Conservation (phyloP, 2,797 vertebrate species). For the Sus cebifrons region DNA sequence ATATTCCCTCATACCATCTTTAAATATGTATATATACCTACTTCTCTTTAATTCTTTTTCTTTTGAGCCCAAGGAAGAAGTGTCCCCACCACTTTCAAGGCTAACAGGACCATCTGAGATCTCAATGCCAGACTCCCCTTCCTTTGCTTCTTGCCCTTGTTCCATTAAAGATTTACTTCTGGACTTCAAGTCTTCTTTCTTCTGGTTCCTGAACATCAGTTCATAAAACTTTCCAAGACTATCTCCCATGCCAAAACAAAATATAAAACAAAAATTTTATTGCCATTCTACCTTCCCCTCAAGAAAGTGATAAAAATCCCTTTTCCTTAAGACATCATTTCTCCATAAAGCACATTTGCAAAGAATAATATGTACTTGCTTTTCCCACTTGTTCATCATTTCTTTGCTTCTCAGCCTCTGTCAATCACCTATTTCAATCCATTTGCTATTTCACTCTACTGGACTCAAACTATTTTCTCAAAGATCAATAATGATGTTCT, state of each 20-base stretch:
- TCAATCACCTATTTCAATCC: not conserved
- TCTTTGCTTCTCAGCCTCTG: slow-evolving; percentile 58
- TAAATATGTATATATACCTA: not conserved
- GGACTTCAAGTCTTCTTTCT: not conserved
- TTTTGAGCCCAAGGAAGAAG: not conserved
- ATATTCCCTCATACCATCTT: not conserved
- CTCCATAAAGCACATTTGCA: slow-evolving; percentile 31
- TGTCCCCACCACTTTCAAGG: not conserved
- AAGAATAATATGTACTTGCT: not conserved
- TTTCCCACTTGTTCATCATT: slow-evolving; percentile 41
- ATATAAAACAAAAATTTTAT: not conserved
- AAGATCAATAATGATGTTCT: slow-evolving; percentile 40
- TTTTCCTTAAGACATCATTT: not conserved
- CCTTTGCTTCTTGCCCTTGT: slow-evolving; percentile 3
- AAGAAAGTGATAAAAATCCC: not conserved
- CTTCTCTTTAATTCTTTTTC: not conserved
- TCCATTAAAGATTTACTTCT: slow-evolving; percentile 29
- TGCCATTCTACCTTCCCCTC: not conserved
- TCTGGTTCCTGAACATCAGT: not conserved
- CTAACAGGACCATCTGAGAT: not conserved
- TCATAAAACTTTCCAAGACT: not conserved
- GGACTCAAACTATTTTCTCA: slow-evolving; percentile 54
- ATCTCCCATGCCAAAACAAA: not conserved
- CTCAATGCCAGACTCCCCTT: not conserved
- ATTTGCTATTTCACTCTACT: slow-evolving; percentile 11